Percentiles rank a stretch among this genome's conserved stretches.
phyloP scores from a whole-genome alignment of 2,888 invertebrate species.

The Seira sanloemensis region DNA sequence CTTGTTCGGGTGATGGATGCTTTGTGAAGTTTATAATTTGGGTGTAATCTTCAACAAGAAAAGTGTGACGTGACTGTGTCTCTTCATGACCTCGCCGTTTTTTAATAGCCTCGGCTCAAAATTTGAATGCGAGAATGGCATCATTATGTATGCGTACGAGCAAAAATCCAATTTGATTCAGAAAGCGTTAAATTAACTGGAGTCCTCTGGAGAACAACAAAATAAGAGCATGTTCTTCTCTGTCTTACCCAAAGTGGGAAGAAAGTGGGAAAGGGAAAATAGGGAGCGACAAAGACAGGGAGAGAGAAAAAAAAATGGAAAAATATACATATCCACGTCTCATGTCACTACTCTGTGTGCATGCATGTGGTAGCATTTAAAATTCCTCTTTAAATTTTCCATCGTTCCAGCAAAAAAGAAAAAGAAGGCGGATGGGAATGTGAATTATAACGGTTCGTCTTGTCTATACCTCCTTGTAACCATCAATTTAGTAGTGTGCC shows the following conservation, averaged over 20 bases:
- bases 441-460: constrained; percentile 52
- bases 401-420: background rate
- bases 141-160: too few relatives aligned
- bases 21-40: background rate
- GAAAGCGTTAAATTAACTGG: constrained; percentile 73
- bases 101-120: too few relatives aligned
- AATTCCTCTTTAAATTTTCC: background rate
- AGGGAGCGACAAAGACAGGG: background rate
- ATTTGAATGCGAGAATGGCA: too few relatives aligned
- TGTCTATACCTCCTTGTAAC: constrained; percentile 35
- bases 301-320: background rate
- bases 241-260: constrained; percentile 57
- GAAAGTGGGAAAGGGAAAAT: constrained; percentile 23
- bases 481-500: constrained; percentile 47
- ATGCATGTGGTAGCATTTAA: too few relatives aligned
- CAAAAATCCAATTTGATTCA: too few relatives aligned
- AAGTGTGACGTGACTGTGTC: background rate
- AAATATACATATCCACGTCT: too few relatives aligned
- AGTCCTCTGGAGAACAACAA: constrained; percentile 68
- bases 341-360: too few relatives aligned
- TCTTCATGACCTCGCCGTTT: background rate
- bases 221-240: constrained; percentile 56
- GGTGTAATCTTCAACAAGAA: background rate
- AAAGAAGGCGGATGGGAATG: too few relatives aligned
- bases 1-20: background rate